These are phyloP conservation scores for Microtus oregoni DNA, from an alignment of 2,113 vertebrate genomes.

Conservation along the genomic window DNA sequence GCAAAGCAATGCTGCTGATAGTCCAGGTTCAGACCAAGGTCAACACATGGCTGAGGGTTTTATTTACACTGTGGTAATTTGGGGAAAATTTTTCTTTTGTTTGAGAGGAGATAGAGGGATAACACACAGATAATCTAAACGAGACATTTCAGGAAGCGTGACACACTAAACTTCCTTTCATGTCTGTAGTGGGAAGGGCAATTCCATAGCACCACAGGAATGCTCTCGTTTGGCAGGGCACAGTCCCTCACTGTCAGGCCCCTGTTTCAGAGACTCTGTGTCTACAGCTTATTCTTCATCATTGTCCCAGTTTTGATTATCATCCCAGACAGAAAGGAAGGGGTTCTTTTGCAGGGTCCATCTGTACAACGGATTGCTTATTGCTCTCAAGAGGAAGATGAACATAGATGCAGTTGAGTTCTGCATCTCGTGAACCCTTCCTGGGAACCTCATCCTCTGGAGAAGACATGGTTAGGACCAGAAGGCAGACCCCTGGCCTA, in stretches of 20 bases:
- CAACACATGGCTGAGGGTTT: conserved; percentile 12
- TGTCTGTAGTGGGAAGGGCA: conserved; percentile 7
- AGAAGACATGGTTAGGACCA: fast-evolving
- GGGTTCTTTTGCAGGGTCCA: neutral
- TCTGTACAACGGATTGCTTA: neutral
- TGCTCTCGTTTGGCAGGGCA: neutral
- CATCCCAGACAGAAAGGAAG: neutral
- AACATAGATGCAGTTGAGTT: neutral
- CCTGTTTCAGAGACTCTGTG: neutral
- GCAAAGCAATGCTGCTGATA: neutral
- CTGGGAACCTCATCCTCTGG: neutral
- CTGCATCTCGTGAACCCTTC: neutral
- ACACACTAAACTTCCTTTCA: neutral
- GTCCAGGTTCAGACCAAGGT: neutral
- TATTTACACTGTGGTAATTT: neutral
- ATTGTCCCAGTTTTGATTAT: neutral
- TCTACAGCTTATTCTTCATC: neutral
- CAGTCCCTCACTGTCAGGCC: neutral
- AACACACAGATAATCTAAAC: conserved; percentile 30
- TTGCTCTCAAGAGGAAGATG: fast-evolving
- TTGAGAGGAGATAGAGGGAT: neutral
- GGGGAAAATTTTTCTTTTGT: neutral
- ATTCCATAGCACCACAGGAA: conserved; percentile 30
- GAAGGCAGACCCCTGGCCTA: neutral
- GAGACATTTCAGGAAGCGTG: conserved; percentile 69